Base-by-base conservation (phyloP, 2,888 invertebrate genomes). In the Drosophila prostipennis region DNA sequence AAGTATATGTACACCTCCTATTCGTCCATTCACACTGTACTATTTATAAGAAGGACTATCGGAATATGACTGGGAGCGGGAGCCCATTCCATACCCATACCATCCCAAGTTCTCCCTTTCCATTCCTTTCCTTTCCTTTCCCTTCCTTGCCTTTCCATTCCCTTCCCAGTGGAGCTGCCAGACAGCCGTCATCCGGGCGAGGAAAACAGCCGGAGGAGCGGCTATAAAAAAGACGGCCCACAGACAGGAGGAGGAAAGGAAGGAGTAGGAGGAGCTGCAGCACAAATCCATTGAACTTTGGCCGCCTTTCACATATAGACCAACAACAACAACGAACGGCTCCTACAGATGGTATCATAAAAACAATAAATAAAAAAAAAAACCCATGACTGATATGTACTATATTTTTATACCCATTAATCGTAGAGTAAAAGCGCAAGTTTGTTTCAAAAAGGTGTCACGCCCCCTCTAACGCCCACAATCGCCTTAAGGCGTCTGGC, bases 261-360 rank as follows among this genome's bases (percentile, higher is more conserved):
- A 32, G 29, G 42, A 43, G 16, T 7, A 7, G 54, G 29, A 14
- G 43, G 37, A 43, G 64, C 37, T 48, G 46, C 61, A 23, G 73
- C 37, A 48, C 34, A 37, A 85, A 81, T 81, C 77, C 81, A 81
- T 88, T 82, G 82, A 82, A 82, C 82, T 82, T 82, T 88, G 82
- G 63, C 71, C 78, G 78, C 81, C 77, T 77, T 82, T 80, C 72
- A 56, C 63, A 59, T 49, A 73, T 49, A 51, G 65, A 55, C 36
- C 46, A 59, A 23, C 46, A 51, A n/a, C 56, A 7, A 37, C 55
- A 16, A n/a, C 19, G 14, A 19, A 19, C 19, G 19, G 19, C 19
- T 19, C 8, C 13, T 8, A 5, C 26, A 13, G 16, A 54, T 36
- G 39, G 14, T 8, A 14, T 8, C 14, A 14, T 4, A 14, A 16